Percentiles rank a stretch among this genome's conserved stretches.
These are phyloP conservation scores for Mechanitis messenoides DNA, from an alignment of 2,888 invertebrate genomes.

Conservation along the genomic window DNA sequence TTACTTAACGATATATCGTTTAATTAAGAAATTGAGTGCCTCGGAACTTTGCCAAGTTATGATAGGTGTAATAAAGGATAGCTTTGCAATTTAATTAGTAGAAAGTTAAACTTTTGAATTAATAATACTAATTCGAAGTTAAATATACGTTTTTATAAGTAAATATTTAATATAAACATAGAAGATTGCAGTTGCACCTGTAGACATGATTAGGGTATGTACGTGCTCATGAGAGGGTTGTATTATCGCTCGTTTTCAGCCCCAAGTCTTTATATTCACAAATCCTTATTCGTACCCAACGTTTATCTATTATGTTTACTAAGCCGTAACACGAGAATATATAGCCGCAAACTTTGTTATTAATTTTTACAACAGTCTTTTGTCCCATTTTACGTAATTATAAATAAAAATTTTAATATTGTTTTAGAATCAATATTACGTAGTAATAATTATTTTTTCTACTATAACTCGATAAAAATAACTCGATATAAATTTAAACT, in stretches of 20 bases:
- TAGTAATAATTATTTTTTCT: neutral
- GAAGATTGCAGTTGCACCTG: slow-evolving; percentile 40
- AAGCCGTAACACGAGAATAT: slow-evolving; percentile 14
- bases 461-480: slow-evolving; percentile 1
- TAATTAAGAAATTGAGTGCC: slow-evolving; percentile 31
- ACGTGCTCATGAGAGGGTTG: slow-evolving; percentile 63
- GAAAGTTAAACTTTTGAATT: neutral
- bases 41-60: slow-evolving; percentile 19
- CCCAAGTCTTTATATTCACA: slow-evolving; percentile 40
- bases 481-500: too few species aligned
- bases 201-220: slow-evolving; percentile 34
- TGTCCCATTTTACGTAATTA: neutral
- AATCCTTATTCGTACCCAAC: slow-evolving; percentile 50
- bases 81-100: slow-evolving; percentile 4
- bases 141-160: too few species aligned
- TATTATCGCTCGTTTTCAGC: slow-evolving; percentile 62
- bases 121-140: too few species aligned
- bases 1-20: slow-evolving; percentile 30
- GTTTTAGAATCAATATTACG: neutral
- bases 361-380: neutral
- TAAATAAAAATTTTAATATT: neutral
- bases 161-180: slow-evolving; percentile 12
- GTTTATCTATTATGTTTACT: slow-evolving; percentile 29
- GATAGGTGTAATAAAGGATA: slow-evolving; percentile 8
- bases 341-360: slow-evolving; percentile 3